Base-by-base conservation (phyloP, 2,113 vertebrate genomes). In the Thamnaconus septentrionalis region DNA sequence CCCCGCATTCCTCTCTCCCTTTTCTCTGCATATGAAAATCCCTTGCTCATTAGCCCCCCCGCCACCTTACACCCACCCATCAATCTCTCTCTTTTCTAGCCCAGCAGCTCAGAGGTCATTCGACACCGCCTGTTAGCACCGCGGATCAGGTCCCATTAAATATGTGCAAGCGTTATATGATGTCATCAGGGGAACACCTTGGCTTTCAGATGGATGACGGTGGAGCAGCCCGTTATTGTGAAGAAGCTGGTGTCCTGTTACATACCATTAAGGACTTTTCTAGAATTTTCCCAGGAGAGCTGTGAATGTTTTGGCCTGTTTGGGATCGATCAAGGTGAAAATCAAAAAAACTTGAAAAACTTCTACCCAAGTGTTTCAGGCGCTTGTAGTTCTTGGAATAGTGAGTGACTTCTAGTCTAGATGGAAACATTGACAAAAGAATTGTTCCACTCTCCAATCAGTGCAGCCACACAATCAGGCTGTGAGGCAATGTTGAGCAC, bases 121-220 rank as follows among this genome's bases (percentile, higher is more conserved):
- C 60, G 66, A 78, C 69, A 62, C 75, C 84, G 59, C 76, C 69
- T 31, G 59, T 74, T 12, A 7, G 50, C 74, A 51, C 66, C 18
- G 83, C 55, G 46, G 75, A 79, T 86, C 69, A 9, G 59, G 71
- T 87, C 78, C 2, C 87, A 74, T 81, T 85, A 88, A 83, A 78
- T 82, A 57, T 64, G 69, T 59, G 53, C 66, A 82, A 70, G 75
- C 64, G 43, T 39, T 61, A 80, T 59, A 56, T 85, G 75, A 63
- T 80, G 83, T 77, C 5, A 80, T 82, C 74, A 60, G 59, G 75
- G 6, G 41, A 79, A 63, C 40, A 41, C 50, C 87, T 87, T 63
- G 12, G 58, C 61, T 90, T 91, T 81, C 88, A 75, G 73, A 47
- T 78, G 62, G 69, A 84, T 88, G 73, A 76, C 54, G 3, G 50